These are phyloP conservation scores for Ditylenchus dipsaci DNA, from an alignment of 1,140 invertebrate species.

Conservation along the genomic window DNA sequence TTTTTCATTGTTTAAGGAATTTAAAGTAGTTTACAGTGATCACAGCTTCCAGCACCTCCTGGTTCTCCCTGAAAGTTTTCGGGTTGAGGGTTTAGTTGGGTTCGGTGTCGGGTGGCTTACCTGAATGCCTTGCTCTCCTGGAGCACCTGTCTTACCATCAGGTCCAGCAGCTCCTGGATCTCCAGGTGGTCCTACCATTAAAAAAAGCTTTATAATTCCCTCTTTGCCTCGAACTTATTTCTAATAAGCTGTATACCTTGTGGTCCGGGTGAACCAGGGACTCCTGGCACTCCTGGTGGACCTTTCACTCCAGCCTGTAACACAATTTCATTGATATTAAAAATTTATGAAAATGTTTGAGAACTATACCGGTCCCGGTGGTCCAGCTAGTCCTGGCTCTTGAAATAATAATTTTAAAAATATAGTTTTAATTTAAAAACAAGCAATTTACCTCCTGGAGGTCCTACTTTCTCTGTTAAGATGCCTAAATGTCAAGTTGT, in stretches of 20 bases:
- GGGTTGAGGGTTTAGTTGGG: not conserved
- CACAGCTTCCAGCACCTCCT: conserved; percentile 17
- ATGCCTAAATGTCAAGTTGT: conserved; percentile 5
- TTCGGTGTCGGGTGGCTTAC: not conserved
- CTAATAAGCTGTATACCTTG: not conserved
- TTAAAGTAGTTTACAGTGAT: conserved; percentile 11
- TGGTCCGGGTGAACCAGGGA: conserved; percentile 22
- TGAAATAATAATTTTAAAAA: not conserved
- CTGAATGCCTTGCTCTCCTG: conserved; percentile 20
- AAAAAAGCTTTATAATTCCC: not conserved
- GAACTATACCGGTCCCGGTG: not conserved
- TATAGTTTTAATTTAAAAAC: too few relatives aligned
- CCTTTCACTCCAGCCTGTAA: conserved; percentile 5
- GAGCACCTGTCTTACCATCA: conserved; percentile 17
- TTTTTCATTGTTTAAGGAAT: not conserved
- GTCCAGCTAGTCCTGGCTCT: conserved; percentile 18
- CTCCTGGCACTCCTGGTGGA: conserved; percentile 16
- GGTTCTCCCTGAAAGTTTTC: conserved; percentile 13
- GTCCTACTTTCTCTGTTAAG: conserved; percentile 5
- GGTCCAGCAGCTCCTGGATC: conserved; percentile 20
- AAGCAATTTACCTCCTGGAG: conserved; percentile 12
- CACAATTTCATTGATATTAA: not conserved
- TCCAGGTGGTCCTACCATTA: conserved; percentile 12
- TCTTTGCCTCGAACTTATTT: not conserved
- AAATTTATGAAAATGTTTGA: not conserved